Conservation (phyloP, 2,113 vertebrate species). For the Poicephalus gulielmi region DNA sequence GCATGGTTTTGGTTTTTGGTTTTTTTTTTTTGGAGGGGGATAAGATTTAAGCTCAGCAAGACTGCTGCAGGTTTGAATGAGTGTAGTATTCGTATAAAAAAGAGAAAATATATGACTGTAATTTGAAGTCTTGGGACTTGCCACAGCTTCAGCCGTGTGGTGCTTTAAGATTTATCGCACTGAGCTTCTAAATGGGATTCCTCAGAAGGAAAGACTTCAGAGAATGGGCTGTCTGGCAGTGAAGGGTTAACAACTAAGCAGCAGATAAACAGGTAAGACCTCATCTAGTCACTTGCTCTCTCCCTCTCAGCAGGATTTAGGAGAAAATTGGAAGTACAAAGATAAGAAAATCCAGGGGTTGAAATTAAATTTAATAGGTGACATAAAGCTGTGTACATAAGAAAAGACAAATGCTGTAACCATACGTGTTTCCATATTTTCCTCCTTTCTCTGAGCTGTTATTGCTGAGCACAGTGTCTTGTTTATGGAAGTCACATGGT, state of each 20-base stretch:
- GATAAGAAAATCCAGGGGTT: background rate
- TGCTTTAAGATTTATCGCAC: background rate
- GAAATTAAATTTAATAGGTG: background rate
- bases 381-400: background rate
- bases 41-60: background rate
- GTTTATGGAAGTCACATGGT: background rate
- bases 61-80: background rate
- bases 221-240: background rate
- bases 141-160: background rate
- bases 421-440: fast-evolving
- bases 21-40: background rate
- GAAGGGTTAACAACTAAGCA: background rate
- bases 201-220: background rate
- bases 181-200: background rate
- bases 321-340: background rate
- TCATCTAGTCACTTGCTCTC: background rate
- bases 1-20: fast-evolving
- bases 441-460: background rate
- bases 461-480: background rate
- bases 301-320: background rate
- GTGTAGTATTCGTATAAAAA: background rate
- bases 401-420: background rate
- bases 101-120: background rate
- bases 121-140: background rate
- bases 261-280: background rate